Evolutionary conservation across 2,888 invertebrate species (phyloP).

Genomic region (Teinopalpus imperialis): DNA sequence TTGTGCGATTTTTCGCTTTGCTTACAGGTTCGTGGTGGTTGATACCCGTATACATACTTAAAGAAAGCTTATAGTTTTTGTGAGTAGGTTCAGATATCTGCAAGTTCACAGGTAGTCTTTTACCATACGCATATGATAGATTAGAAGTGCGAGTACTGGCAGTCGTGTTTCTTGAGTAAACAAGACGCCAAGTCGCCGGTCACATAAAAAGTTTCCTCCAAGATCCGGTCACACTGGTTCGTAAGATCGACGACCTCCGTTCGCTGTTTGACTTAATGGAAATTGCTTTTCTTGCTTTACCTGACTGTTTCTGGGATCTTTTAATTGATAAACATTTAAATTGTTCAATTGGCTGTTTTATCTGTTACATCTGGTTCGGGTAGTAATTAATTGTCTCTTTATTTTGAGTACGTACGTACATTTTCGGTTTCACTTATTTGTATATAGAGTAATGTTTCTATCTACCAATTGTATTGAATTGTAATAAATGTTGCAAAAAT

Average conservation of each 20-base stretch:
- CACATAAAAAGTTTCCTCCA: conserved; percentile 70
- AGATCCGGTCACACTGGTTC: conserved; percentile 75
- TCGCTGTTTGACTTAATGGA: conserved; percentile 76
- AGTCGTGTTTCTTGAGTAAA: conserved; percentile 62
- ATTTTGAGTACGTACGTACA: too few species aligned
- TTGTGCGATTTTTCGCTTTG: too few species aligned
- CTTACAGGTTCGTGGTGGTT: too few species aligned
- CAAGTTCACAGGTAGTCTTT: too few species aligned
- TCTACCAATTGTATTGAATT: too few species aligned
- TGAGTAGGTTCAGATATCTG: too few species aligned
- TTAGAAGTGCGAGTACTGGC: conserved; percentile 35
- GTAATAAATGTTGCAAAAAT: too few species aligned
- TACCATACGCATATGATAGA: conserved; percentile 32
- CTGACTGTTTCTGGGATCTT: conserved; percentile 52
- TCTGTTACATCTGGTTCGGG: background rate
- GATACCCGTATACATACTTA: too few species aligned
- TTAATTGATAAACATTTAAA: conserved; percentile 48
- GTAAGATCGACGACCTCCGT: conserved; percentile 72
- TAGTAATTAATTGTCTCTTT: too few species aligned
- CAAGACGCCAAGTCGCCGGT: conserved; percentile 61
- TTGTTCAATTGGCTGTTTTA: conserved; percentile 32
- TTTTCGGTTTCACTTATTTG: too few species aligned
- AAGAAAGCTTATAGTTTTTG: too few species aligned
- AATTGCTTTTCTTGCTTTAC: conserved; percentile 69
- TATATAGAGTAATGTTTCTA: too few species aligned